These are phyloP conservation scores for Eumaeus atala DNA, from an alignment of 1,140 invertebrate genomes.

Conservation along the genomic window DNA sequence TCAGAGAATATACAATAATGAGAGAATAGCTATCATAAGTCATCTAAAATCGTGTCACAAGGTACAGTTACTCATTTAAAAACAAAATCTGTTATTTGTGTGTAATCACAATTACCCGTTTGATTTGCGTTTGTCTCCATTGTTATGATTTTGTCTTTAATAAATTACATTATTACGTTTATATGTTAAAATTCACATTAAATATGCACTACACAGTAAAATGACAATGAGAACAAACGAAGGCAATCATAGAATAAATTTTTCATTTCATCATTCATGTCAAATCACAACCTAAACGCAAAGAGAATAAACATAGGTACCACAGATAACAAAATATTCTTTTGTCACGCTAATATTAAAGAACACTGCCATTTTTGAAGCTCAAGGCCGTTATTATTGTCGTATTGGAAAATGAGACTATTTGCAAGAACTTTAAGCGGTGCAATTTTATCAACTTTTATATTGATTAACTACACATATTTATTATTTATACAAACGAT, in stretches of 20 bases:
- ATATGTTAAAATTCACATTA: conserved; percentile 12
- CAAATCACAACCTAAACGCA: not conserved
- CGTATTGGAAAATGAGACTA: no score
- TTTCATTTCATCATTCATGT: conserved; percentile 8
- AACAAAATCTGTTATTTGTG: conserved; percentile 50
- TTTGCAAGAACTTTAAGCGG: no score
- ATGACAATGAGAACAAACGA: conserved; percentile 10
- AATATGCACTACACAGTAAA: conserved; percentile 1
- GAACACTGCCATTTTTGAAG: no score
- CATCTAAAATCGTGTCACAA: conserved; percentile 55
- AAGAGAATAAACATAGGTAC: no score
- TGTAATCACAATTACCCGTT: conserved; percentile 51
- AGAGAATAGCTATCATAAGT: conserved; percentile 22
- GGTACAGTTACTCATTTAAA: conserved; percentile 70
- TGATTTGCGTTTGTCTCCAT: conserved; percentile 64
- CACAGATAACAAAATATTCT: no score
- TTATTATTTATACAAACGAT: no score
- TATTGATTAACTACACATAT: no score
- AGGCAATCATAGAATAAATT: conserved; percentile 3
- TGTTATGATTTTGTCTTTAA: conserved; percentile 34
- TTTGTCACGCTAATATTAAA: no score
- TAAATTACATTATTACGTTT: conserved; percentile 62
- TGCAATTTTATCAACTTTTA: no score
- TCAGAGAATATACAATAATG: conserved; percentile 22
- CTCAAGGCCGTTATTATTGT: no score